Evolutionary conservation across 2,797 vertebrate genomes (phyloP).

Genomic region (Silurus lanzhouensis): DNA sequence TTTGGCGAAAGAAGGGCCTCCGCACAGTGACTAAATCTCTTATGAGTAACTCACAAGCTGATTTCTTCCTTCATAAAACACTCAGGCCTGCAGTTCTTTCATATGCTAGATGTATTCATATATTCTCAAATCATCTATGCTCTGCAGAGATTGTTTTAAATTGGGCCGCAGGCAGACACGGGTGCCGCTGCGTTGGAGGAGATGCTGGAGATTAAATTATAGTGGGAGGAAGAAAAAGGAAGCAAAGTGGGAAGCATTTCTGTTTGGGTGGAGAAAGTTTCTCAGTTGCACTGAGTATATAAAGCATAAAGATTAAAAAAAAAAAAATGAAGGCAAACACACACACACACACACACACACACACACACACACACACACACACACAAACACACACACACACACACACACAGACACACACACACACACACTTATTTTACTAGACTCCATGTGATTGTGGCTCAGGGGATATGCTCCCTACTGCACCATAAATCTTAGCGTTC

Average conservation of each 20-base stretch:
- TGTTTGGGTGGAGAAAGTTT: slow-evolving; percentile 43
- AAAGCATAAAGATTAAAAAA: not conserved
- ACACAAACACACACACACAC: not conserved
- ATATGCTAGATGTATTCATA: slow-evolving; percentile 54
- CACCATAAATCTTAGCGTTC: slow-evolving; percentile 40
- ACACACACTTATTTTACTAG: not conserved
- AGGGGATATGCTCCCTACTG: slow-evolving; percentile 7
- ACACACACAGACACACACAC: not conserved
- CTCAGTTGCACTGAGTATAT: slow-evolving; percentile 45
- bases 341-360: not conserved
- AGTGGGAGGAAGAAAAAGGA: slow-evolving; percentile 57
- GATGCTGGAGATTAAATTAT: slow-evolving; percentile 72
- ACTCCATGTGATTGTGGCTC: slow-evolving; percentile 30
- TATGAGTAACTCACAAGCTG: slow-evolving; percentile 35
- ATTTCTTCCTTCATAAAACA: slow-evolving; percentile 46
- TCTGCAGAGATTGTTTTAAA: slow-evolving; percentile 71
- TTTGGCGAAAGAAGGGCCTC: not conserved
- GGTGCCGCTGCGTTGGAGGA: slow-evolving; percentile 58
- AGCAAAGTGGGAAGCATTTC: slow-evolving; percentile 37
- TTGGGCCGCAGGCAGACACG: slow-evolving; percentile 62
- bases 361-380: not conserved
- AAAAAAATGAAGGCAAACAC: not conserved
- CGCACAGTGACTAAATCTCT: slow-evolving; percentile 23
- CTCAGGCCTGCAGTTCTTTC: slow-evolving; percentile 24
- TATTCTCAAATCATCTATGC: slow-evolving; percentile 69